Base-by-base conservation (phyloP, 2,888 invertebrate genomes). In the Sminthurides aquaticus region DNA sequence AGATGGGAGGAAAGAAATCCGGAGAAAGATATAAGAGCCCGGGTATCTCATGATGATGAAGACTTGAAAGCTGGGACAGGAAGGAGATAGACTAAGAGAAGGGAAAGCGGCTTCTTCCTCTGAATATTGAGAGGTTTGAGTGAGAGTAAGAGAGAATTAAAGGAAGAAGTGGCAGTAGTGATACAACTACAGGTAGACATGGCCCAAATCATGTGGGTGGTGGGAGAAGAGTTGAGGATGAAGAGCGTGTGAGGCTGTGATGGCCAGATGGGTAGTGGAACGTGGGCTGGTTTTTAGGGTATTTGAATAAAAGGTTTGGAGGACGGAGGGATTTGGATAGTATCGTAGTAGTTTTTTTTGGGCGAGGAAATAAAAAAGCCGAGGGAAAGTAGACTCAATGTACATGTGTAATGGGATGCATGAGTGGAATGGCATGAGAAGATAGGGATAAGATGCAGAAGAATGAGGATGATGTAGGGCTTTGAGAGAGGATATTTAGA, bases 381-480 rank as follows among this genome's bases (percentile, higher is more conserved):
- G 28, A 57, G 29, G 26, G 29, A 28, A 27, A 8, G 29, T 15
- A 52, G 52, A 52, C 5, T 20, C 20, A n/a, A n/a, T 20, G 22
- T 52, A 52, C 22, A 52, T 52, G 22, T 52, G 52, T 52, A 52
- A 52, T 52, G 52, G 52, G 52, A 52, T 52, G 52, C 52, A 52
- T 15, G 22, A 52, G 52, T 22, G 52, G 52, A 52, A 52, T 52
- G 52, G 52, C 20, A 52, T 52, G 20, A 20, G 22, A 22, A 34
- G 43, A 34, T 34, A 34, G 43, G 43, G 43, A 34, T 34, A 34
- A 34, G 43, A 34, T 34, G 43, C 5, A 34, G 8, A 34, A 15
- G 43, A 34, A 34, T 34, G 15, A 34, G 43, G 43, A 34, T 34
- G 43, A 34, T 34, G 43, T 15, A 34, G 43, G 15, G 43, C 43